These are phyloP conservation scores for Hyla sarda DNA, from an alignment of 2,113 vertebrate species.

Conservation along the genomic window DNA sequence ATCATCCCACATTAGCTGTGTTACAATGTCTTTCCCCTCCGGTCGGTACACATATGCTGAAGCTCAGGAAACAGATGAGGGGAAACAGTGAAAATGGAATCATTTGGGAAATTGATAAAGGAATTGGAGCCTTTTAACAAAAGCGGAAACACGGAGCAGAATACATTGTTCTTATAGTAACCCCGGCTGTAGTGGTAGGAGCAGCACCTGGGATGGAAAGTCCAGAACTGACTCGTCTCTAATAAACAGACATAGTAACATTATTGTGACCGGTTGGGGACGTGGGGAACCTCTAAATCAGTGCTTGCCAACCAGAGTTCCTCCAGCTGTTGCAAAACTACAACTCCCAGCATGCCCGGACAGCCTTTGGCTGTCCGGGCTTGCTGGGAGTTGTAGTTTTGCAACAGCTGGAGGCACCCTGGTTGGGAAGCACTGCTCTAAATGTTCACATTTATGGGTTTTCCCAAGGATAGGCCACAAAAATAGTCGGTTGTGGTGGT, in stretches of 20 bases:
- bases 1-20: neutral
- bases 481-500: too few relatives aligned
- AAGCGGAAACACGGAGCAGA: conserved; percentile 27
- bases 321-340: too few relatives aligned
- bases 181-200: too few relatives aligned
- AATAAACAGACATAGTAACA: neutral
- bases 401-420: too few relatives aligned
- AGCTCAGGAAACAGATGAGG: conserved; percentile 53
- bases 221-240: neutral
- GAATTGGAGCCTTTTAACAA: conserved; percentile 27
- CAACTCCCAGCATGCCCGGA: too few relatives aligned
- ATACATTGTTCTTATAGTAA: conserved; percentile 34
- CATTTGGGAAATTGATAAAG: conserved; percentile 38
- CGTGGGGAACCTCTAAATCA: too few relatives aligned
- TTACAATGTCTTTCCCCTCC: neutral
- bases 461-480: too few relatives aligned
- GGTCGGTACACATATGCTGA: neutral
- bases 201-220: conserved; percentile 38
- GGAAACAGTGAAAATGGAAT: conserved; percentile 45
- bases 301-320: too few relatives aligned
- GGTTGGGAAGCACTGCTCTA: too few relatives aligned
- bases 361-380: too few relatives aligned
- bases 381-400: too few relatives aligned
- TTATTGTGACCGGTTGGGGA: neutral
- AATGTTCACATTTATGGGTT: too few relatives aligned